Evolutionary conservation across 2,797 vertebrate genomes (phyloP).

Genomic region (Smutsia gigantea): DNA sequence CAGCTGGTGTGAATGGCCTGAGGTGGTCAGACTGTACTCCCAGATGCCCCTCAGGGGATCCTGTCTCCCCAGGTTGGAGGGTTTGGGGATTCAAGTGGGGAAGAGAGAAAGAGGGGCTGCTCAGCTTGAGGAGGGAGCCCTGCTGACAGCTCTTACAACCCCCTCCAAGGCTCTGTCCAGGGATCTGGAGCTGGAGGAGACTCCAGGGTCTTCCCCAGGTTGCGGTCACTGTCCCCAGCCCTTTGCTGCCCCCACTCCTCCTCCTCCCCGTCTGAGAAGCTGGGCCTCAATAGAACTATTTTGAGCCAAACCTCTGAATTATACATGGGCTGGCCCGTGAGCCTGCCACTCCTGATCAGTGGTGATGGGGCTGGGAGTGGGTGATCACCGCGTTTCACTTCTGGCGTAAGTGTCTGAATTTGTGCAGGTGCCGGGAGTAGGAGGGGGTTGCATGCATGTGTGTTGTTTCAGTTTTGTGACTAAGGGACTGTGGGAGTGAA

Average conservation of each 20-base stretch:
- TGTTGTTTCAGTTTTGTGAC: background rate
- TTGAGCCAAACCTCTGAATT: conserved; percentile 68
- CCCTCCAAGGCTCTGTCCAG: background rate
- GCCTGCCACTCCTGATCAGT: background rate
- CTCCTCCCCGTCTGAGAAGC: background rate
- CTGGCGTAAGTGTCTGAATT: background rate
- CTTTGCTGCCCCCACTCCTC: background rate
- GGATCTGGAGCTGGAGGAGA: background rate
- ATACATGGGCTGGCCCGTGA: conserved; percentile 52
- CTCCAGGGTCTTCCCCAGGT: background rate
- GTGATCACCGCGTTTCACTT: rapidly evolving
- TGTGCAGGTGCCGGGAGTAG: background rate
- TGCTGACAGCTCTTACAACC: background rate
- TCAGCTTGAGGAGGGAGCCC: background rate
- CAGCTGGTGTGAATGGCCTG: background rate
- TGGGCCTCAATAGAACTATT: conserved; percentile 53
- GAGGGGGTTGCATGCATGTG: rapidly evolving
- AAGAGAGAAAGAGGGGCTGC: background rate
- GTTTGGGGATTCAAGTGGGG: background rate
- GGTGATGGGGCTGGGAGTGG: background rate
- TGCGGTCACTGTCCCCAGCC: no score
- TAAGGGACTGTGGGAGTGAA: background rate
- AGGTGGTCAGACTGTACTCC: background rate
- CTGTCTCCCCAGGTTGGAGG: background rate
- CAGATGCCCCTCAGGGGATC: background rate